Evolutionary conservation across 2,797 vertebrate species (phyloP), one percentile per base, ranked within the genome.

Genomic region (Chelidonichthys spinosus): DNA sequence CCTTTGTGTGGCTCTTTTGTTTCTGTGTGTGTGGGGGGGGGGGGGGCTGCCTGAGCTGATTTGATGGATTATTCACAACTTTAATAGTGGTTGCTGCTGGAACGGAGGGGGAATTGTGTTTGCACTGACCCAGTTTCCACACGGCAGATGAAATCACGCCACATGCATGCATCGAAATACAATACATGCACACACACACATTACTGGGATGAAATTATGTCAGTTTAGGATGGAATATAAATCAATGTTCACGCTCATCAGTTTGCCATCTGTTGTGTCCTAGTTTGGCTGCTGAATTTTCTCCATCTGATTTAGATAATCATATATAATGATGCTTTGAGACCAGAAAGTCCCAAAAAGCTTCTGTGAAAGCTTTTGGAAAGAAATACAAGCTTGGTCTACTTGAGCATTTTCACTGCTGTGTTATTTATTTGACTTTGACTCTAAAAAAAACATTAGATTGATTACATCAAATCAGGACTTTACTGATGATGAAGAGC

Each of bases 71-170:
- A 92, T 88, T 90, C 85, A 87, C 85, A 80, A 72, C 72, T 84
- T 78, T 70, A 86, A 81, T 80, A 72, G 80, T 73, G 80, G 81
- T 74, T 89, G 76, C 82, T 77, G 79, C 84, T 82, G 42, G 80
- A 90, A 85, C 36, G 40, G 46, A 3, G 11, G 40, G 82, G 85
- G 87, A 85, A 82, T 44, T 60, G 74, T 76, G 78, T 84, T 81
- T 70, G 84, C 81, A 74, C 70, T 93, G 92, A 91, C 92, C 92
- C 92, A 94, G 72, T 92, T 94, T 85, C 66, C 35, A 52, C 55
- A 77, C 76, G 71, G 84, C 72, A 83, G 59, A 80, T 39, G 18
- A 0, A 9, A 67, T 17, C 63, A n/a, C 4, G 4, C 25, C 25
- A 32, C 59, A 35, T 17, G 33, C 63, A 63, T 72, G 50, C 43